Percentiles rank a stretch among this genome's conserved stretches.
Evolutionary conservation across 2,888 invertebrate genomes (phyloP).

Genomic region (Amblyteles armatorius): DNA sequence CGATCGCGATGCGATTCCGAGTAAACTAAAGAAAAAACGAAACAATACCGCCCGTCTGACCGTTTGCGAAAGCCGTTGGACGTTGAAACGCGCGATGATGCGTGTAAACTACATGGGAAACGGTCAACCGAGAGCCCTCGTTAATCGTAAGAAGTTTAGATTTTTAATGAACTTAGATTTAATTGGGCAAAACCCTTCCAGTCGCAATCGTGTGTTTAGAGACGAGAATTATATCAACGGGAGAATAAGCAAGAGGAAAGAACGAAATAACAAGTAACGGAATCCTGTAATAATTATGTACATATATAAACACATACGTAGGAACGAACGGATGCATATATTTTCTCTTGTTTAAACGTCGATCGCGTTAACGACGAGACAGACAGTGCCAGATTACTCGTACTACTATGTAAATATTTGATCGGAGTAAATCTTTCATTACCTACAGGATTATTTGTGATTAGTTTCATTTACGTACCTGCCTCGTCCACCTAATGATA

Average conservation of each 20-base stretch:
- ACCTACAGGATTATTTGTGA: conserved; percentile 48
- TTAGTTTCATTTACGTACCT: conserved; percentile 17
- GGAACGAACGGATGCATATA: conserved; percentile 68
- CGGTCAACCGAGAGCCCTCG: conserved; percentile 47
- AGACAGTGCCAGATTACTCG: conserved; percentile 71
- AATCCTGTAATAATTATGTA: conserved; percentile 72
- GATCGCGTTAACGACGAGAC: conserved; percentile 64
- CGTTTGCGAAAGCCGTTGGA: conserved; percentile 7
- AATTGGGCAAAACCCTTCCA: conserved; percentile 52
- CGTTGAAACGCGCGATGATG: background rate
- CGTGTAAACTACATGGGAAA: conserved; percentile 46
- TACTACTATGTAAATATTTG: conserved; percentile 77
- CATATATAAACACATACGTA: conserved; percentile 67
- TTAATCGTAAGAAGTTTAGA: conserved; percentile 64
- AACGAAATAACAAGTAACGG: conserved; percentile 53
- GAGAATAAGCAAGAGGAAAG: conserved; percentile 35
- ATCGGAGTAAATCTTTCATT: conserved; percentile 75
- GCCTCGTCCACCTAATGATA: background rate
- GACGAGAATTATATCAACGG: conserved; percentile 33
- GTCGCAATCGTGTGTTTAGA: conserved; percentile 55
- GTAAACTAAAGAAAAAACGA: conserved; percentile 3
- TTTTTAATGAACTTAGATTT: conserved; percentile 59
- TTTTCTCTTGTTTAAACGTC: conserved; percentile 74
- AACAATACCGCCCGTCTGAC: background rate
- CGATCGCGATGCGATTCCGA: conserved; percentile 10